phyloP scores from a whole-genome alignment of 1,140 invertebrate genomes.

The Ylistrum balloti region DNA sequence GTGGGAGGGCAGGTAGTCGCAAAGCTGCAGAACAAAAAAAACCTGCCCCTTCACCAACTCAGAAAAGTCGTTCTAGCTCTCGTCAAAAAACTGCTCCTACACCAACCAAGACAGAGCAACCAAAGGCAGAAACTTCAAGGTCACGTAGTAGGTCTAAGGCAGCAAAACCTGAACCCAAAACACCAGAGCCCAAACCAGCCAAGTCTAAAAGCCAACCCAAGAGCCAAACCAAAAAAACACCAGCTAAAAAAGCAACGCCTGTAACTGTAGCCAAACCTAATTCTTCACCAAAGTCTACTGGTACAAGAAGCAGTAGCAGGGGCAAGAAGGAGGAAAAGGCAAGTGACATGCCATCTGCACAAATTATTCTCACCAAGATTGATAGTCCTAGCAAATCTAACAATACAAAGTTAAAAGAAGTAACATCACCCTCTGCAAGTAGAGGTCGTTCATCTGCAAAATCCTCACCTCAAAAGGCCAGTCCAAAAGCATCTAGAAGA shows the following conservation, averaged over 20 bases:
- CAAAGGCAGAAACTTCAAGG: conserved; percentile 43
- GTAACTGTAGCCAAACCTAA: conserved; percentile 42
- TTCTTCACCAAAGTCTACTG: background rate
- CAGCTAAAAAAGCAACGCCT: conserved; percentile 48
- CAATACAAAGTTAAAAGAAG: conserved; percentile 9
- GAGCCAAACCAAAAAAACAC: conserved; percentile 47
- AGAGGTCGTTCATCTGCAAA: background rate
- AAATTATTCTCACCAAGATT: conserved; percentile 49
- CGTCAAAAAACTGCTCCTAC: conserved; percentile 42
- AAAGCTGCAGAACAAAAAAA: conserved; percentile 47
- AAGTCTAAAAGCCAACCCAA: conserved; percentile 43
- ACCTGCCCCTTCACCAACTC: background rate
- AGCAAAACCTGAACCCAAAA: conserved; percentile 39
- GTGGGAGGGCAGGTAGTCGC: conserved; percentile 49
- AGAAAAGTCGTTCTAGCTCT: conserved; percentile 42
- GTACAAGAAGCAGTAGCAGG: conserved; percentile 54
- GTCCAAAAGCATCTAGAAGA: conserved; percentile 48
- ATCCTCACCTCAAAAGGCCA: background rate
- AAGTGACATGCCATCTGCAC: conserved; percentile 33
- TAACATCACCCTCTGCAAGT: background rate
- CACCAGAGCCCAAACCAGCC: conserved; percentile 31
- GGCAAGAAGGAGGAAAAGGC: conserved; percentile 50
- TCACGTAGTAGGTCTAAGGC: conserved; percentile 38
- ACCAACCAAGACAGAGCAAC: background rate
- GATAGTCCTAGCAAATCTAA: conserved; percentile 48